A percentile compares a stretch with the other conserved stretches of the same genome.
phyloP scores from a whole-genome alignment of 2,797 vertebrate species.

The Acipenser ruthenus region DNA sequence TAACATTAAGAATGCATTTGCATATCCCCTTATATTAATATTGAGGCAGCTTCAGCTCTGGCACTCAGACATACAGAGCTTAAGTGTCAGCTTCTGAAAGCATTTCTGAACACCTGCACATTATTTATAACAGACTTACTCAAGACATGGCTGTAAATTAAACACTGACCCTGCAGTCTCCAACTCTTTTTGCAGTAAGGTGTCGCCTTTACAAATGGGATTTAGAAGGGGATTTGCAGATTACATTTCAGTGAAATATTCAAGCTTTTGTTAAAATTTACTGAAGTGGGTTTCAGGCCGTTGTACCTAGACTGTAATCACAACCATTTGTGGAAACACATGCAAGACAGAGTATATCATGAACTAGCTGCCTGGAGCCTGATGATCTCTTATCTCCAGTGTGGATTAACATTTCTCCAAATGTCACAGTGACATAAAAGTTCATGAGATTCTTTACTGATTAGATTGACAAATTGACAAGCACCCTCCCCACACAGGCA shows the following conservation, averaged over 20 bases:
- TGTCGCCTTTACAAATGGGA: too few species aligned
- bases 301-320: not conserved
- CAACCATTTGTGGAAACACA: not conserved
- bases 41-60: not conserved
- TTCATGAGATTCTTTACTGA: slow-evolving; percentile 1
- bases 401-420: slow-evolving; percentile 8
- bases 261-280: not conserved
- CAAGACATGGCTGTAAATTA: not conserved
- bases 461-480: slow-evolving; percentile 10
- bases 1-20: slow-evolving; percentile 34
- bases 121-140: not conserved
- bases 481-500: not conserved
- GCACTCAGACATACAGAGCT: not conserved
- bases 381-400: slow-evolving; percentile 10
- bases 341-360: slow-evolving; percentile 6
- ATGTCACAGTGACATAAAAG: slow-evolving; percentile 9
- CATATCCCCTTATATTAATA: slow-evolving; percentile 21
- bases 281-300: not conserved
- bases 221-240: too few species aligned
- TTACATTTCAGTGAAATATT: too few species aligned
- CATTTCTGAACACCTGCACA: slow-evolving; percentile 12
- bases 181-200: not conserved
- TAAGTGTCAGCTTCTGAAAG: not conserved
- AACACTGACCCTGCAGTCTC: not conserved
- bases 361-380: slow-evolving; percentile 3